Evolutionary conservation across 53 echinoderm and acorn worm genomes (phyloP), one percentile per base, ranked within the genome.

Genomic region (Paracentrotus lividus): DNA sequence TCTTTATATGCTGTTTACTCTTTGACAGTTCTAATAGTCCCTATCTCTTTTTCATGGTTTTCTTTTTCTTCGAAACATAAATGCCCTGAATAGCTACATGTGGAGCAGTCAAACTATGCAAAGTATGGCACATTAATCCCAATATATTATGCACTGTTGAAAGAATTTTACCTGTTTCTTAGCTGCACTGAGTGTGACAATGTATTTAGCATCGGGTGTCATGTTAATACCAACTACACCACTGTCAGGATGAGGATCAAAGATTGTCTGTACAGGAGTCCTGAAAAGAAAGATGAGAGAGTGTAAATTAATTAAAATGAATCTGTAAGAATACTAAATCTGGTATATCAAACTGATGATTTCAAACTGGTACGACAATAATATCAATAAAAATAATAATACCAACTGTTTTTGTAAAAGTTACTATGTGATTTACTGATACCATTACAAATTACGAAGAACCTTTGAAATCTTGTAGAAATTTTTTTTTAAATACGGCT

Each of bases 201-300:
- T 92, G 91, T 98, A 98, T 69, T 98, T 98, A 38, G 99, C 99
- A 96, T 98, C 99, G n/a, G 95, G 96, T 45, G 99, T 97, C 99
- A 98, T 98, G 54, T 95, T 94, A 89, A 98, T 97, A 26, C 94
- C 95, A 78, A 94, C 97, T 15, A 98, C 96, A 85, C 99, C 99
- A 52, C 95, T 93, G 86, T 98, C 97, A 44, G 96, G 93, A 86
- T 98, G 97, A 40, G 97, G 93, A 90, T 97, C 97, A 97, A 98
- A 98, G 59, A 98, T 94, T 5, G 99, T 98, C 92, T 98, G 99
- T 14, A 98, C 99, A 86, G 99, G 98, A 47, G 96, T 97, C 26
- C 98, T 98, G 44, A 51, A 51, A 51, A 51, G 51, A 51, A 51
- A 51, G 51, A 51, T 51, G 12, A 51, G n/a, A n/a, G n/a, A n/a